phyloP scores from a whole-genome alignment of 1,140 invertebrate species.

The Oreohelix idahoensis region DNA sequence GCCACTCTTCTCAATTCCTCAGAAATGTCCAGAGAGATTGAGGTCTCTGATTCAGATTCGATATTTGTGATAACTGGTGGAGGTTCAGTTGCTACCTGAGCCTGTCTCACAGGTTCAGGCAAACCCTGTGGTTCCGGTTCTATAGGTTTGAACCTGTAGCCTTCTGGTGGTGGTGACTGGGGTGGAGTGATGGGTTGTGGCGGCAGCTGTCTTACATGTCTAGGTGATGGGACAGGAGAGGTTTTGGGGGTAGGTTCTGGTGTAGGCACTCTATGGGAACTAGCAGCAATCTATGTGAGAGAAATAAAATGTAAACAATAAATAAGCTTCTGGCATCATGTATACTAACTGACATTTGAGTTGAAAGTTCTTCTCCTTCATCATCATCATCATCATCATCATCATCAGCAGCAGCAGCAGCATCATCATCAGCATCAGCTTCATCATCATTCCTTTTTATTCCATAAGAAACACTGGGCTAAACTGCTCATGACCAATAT shows the following conservation, averaged over 20 bases:
- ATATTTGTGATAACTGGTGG: background rate
- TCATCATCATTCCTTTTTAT: too few relatives aligned
- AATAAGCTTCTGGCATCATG: too few relatives aligned
- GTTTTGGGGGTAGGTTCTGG: conserved; percentile 65
- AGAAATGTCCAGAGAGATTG: conserved; percentile 59
- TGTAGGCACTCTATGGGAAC: conserved; percentile 50
- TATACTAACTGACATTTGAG: too few relatives aligned
- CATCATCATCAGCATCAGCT: too few relatives aligned
- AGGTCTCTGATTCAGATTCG: conserved; percentile 61
- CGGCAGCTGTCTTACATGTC: conserved; percentile 36
- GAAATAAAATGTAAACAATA: too few relatives aligned
- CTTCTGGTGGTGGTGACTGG: conserved; percentile 49
- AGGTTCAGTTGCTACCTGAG: background rate
- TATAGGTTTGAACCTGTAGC: conserved; percentile 25
- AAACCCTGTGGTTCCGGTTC: conserved; percentile 15
- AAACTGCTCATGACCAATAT: too few relatives aligned
- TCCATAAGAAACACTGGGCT: too few relatives aligned
- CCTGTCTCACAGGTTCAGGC: background rate
- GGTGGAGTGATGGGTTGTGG: conserved; percentile 50
- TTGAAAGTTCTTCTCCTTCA: too few relatives aligned
- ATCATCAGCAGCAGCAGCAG: too few relatives aligned
- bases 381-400: too few relatives aligned
- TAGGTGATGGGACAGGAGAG: conserved; percentile 52
- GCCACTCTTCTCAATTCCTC: conserved; percentile 59
- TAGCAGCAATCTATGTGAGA: conserved; percentile 31